These are phyloP conservation scores for Betta splendens DNA, from an alignment of 2,797 vertebrate species.

Conservation along the genomic window DNA sequence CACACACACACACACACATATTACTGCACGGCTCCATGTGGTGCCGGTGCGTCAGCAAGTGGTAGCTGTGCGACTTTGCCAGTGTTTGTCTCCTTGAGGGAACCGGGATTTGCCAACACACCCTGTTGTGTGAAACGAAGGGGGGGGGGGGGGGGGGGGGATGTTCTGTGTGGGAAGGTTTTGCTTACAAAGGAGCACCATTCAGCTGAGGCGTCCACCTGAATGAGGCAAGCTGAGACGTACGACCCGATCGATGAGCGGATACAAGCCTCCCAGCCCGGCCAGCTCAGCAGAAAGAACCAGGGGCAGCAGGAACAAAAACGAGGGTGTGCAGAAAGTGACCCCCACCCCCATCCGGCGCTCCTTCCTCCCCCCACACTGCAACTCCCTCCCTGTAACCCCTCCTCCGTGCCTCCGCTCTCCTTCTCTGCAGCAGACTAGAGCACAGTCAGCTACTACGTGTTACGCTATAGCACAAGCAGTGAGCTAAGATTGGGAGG, in stretches of 20 bases:
- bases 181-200: slow-evolving; percentile 55
- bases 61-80: background rate
- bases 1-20: no score
- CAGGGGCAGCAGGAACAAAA: slow-evolving; percentile 8
- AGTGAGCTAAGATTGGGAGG: slow-evolving; percentile 30
- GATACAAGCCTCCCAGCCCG: slow-evolving; percentile 45
- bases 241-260: slow-evolving; percentile 52
- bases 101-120: slow-evolving; percentile 30
- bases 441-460: slow-evolving; percentile 81
- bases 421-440: slow-evolving; percentile 74
- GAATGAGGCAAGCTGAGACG: slow-evolving; percentile 59
- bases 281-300: slow-evolving; percentile 53
- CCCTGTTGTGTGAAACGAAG: slow-evolving; percentile 3
- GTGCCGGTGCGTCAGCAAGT: slow-evolving; percentile 3
- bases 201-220: slow-evolving; percentile 52
- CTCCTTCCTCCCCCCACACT: slow-evolving; percentile 15
- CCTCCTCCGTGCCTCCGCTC: slow-evolving; percentile 34
- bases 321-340: slow-evolving; percentile 22
- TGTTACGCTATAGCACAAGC: slow-evolving; percentile 84
- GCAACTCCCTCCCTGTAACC: slow-evolving; percentile 32
- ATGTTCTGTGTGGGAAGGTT: slow-evolving; percentile 29
- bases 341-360: slow-evolving; percentile 27
- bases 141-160: background rate
- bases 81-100: slow-evolving; percentile 26
- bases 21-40: no score